Base-by-base conservation (phyloP, 2,113 vertebrate species). In the Carettochelys insculpta region DNA sequence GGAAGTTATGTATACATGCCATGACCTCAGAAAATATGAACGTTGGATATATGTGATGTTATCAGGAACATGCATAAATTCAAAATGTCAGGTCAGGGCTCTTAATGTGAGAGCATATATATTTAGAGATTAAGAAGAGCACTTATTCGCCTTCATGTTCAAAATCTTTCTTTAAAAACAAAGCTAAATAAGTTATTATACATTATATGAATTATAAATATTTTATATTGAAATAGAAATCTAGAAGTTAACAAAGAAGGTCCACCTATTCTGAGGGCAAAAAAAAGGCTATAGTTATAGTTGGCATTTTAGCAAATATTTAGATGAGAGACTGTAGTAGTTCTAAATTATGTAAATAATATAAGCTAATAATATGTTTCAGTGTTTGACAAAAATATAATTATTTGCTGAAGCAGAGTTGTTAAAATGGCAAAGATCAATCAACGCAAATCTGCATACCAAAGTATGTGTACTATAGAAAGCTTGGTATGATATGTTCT, bases 271-370 rank as follows among this genome's bases (percentile, higher is more conserved):
- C 68, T 27, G 58, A 77, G 68, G n/a, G n/a, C n/a, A n/a, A 83
- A 53, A 6, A 51, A 75, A 76, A 80, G 68, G 48, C 45, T 65
- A 54, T 65, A 65, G 41, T 51, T 47, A 31, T n/a, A 75, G 78
- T 76, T 78, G 86, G 48, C 68, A 17, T 3, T 2, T n/a, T 58
- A 51, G 48, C 82, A 92, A 94, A 91, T 91, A 56, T 85, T 96
- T 86, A 61, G 38, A 17, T 14, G 81, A 71, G 71, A 58, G 56
- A 51, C 87, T 90, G 34, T 68, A 85, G 84, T 51, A 56, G 12
- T 52, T 85, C 19, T 77, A 79, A 19, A 68, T 78, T 27, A 71
- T 93, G 88, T 80, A 90, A 54, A 90, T 91, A 34, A 34, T 7
- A 3, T 25, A 16, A 54, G 68, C 87, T 85, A 92, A 65, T 0